Evolutionary conservation across 2,113 vertebrate genomes (phyloP).

Genomic region (Dunckerocampus dactyliophorus): DNA sequence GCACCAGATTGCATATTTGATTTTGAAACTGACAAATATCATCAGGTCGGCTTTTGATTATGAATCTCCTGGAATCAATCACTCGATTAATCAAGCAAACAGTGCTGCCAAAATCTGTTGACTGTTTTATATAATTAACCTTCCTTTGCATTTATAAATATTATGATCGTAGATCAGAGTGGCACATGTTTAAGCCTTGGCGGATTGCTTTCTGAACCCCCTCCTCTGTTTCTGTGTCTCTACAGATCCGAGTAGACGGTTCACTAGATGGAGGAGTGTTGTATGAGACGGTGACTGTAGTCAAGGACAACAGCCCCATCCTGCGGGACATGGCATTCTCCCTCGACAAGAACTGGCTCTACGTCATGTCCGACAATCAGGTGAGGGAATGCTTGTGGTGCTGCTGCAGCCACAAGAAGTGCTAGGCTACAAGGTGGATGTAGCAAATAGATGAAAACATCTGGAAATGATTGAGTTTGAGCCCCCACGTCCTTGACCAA

Average conservation of each 20-base stretch:
- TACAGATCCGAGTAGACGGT: constrained; percentile 87
- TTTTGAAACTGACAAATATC: too few relatives aligned
- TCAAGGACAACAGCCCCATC: constrained; percentile 84
- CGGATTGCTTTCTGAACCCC: not conserved
- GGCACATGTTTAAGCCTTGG: too few relatives aligned
- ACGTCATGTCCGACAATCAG: constrained; percentile 88
- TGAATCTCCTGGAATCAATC: too few relatives aligned
- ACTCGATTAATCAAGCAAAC: too few relatives aligned
- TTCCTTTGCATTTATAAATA: too few relatives aligned
- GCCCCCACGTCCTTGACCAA: constrained; percentile 16
- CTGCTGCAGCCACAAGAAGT: constrained; percentile 32
- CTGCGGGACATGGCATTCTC: constrained; percentile 96
- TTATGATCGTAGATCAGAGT: too few relatives aligned
- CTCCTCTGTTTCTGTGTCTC: constrained; percentile 11
- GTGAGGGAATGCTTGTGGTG: constrained; percentile 63
- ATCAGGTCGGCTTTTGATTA: too few relatives aligned
- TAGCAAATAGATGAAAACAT: constrained; percentile 1
- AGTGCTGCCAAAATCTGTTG: too few relatives aligned
- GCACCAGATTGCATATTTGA: too few relatives aligned
- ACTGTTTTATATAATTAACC: too few relatives aligned
- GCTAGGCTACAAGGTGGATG: constrained; percentile 1
- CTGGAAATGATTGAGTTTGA: constrained; percentile 11
- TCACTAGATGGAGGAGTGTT: constrained; percentile 79
- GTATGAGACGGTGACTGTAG: constrained; percentile 85
- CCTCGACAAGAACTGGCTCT: constrained; percentile 81